Conservation (phyloP, 2,797 vertebrate species). For the Gallirallus australis region DNA sequence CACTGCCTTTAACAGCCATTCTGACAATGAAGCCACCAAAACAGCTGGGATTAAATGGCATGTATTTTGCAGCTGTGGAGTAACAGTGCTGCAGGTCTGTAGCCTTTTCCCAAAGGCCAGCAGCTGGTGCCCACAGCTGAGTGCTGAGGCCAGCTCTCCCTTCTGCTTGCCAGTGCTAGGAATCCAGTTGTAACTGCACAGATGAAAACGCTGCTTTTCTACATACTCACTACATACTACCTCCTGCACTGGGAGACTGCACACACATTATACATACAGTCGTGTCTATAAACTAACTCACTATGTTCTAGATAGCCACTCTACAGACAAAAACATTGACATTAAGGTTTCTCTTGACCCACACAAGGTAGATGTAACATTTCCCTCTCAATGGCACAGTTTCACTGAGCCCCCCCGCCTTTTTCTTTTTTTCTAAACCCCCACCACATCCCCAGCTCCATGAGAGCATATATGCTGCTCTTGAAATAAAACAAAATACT, state of each 20-base stretch:
- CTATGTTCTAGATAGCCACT: not conserved
- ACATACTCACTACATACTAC: not conserved
- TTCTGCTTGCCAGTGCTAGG: not conserved
- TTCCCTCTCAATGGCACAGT: constrained; percentile 41
- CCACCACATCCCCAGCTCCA: not conserved
- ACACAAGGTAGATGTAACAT: not conserved
- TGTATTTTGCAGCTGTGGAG: not conserved
- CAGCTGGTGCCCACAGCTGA: not conserved
- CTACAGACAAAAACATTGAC: not conserved
- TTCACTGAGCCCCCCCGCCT: constrained; percentile 5
- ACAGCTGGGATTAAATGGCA: not conserved
- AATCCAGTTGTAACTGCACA: not conserved
- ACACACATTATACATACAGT: not conserved
- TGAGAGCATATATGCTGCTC: not conserved
- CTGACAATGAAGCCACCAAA: not conserved
- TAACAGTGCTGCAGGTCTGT: not conserved
- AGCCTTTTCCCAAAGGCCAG: not conserved
- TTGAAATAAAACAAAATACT: constrained; percentile 12
- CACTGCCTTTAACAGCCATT: not conserved
- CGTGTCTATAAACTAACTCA: not conserved
- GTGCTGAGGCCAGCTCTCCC: not conserved
- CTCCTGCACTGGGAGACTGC: not conserved
- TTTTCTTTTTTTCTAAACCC: not conserved
- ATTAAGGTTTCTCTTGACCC: not conserved
- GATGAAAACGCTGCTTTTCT: not conserved